A percentile compares a stretch with the other conserved stretches of the same genome.
Evolutionary conservation across 2,797 vertebrate species (phyloP).

Genomic region (Chaetophractus vellerosus): DNA sequence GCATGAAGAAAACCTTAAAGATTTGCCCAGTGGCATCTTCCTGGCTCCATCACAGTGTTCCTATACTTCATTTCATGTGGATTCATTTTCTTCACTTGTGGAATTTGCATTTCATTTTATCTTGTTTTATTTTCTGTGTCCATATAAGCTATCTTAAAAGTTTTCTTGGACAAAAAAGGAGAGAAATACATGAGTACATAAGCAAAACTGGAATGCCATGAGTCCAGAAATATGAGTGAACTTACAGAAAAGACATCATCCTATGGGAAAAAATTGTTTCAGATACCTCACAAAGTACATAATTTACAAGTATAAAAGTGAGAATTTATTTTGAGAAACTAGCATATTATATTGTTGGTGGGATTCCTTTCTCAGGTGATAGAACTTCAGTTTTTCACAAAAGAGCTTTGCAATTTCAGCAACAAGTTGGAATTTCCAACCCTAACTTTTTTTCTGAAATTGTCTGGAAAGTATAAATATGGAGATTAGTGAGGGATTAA

Average conservation of each 20-base stretch:
- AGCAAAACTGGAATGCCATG: background rate
- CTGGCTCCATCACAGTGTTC: background rate
- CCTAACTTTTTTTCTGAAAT: background rate
- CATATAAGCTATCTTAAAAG: background rate
- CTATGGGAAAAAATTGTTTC: background rate
- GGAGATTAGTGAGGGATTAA: background rate
- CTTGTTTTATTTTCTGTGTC: slow-evolving; percentile 44
- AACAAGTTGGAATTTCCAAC: background rate
- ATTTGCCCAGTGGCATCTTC: background rate
- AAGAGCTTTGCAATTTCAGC: background rate
- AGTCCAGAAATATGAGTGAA: background rate
- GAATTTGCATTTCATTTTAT: background rate
- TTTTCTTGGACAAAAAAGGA: background rate
- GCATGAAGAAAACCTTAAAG: background rate
- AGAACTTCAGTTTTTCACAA: background rate
- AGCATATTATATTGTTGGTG: rapidly evolving
- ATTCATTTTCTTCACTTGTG: background rate
- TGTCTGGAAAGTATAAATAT: slow-evolving; percentile 10
- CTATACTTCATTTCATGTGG: background rate
- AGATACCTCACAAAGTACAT: background rate
- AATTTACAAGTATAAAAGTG: background rate
- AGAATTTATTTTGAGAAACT: background rate
- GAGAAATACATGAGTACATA: background rate
- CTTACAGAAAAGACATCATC: background rate
- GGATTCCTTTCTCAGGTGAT: background rate